Conservation (phyloP, 2,113 vertebrate genomes). For the Pachyramphus minor region DNA sequence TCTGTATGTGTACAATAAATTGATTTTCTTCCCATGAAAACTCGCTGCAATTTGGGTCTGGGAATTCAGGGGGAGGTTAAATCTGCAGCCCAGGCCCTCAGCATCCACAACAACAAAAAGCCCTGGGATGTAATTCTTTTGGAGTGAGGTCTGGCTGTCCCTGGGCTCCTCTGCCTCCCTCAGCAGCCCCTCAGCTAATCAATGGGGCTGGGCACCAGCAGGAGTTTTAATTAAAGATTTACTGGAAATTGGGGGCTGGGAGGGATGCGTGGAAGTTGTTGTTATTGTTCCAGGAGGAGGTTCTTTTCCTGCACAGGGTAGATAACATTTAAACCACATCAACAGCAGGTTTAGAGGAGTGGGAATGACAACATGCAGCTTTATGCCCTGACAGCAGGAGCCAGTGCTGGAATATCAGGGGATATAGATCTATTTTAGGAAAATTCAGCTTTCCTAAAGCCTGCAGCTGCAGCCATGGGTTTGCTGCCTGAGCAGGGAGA, state of each 20-base stretch:
- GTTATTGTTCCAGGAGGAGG: background rate
- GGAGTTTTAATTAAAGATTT: background rate
- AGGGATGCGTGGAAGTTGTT: background rate
- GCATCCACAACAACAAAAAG: background rate
- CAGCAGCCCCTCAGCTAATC: background rate
- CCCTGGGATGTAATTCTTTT: background rate
- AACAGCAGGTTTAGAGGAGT: background rate
- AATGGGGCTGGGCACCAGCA: background rate
- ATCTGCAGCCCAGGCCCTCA: background rate
- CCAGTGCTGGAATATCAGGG: background rate
- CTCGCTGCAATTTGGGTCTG: background rate
- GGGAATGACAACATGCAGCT: background rate
- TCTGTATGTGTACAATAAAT: background rate
- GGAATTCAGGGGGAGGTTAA: background rate
- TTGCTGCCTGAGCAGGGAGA: background rate
- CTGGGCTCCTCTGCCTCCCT: background rate
- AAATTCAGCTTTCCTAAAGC: background rate
- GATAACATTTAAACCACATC: conserved; percentile 9
- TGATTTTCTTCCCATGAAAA: background rate
- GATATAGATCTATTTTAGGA: background rate
- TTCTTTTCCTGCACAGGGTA: background rate
- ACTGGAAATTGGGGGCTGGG: background rate
- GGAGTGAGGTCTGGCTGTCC: background rate
- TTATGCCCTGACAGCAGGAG: background rate
- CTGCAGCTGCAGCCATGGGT: background rate